These are phyloP conservation scores for Sarcophaga caerulescens DNA, from an alignment of 2,888 invertebrate genomes.

Conservation along the genomic window DNA sequence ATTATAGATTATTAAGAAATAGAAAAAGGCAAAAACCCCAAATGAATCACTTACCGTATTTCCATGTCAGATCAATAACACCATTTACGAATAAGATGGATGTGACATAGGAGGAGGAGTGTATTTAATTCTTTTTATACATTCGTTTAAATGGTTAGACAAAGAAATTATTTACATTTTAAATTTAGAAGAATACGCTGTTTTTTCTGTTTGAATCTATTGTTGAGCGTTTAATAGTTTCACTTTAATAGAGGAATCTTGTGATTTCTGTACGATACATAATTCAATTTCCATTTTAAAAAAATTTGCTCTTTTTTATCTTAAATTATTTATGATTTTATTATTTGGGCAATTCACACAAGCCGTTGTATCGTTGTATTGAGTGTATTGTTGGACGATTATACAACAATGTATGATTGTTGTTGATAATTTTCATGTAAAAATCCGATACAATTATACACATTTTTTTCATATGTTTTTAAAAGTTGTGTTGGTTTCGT, in stretches of 20 bases:
- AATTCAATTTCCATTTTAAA: slow-evolving; percentile 22
- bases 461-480: no score
- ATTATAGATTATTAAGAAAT: slow-evolving; percentile 32
- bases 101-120: no score
- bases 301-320: slow-evolving; percentile 12
- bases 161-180: slow-evolving; percentile 30
- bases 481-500: no score
- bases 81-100: not conserved
- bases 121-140: no score
- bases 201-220: slow-evolving; percentile 13
- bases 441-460: no score
- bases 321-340: not conserved
- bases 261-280: slow-evolving; percentile 7
- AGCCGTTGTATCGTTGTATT: no score
- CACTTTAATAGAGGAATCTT: slow-evolving; percentile 6
- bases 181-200: slow-evolving; percentile 18
- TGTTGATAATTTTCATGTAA: no score
- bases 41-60: slow-evolving; percentile 54
- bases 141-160: not conserved
- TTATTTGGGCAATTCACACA: no score
- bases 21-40: not conserved
- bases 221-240: not conserved
- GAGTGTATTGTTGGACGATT: no score
- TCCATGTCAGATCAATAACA: slow-evolving; percentile 8
- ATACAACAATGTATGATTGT: no score